Conservation (phyloP, 2,888 invertebrate genomes). For the Laothoe populi region DNA sequence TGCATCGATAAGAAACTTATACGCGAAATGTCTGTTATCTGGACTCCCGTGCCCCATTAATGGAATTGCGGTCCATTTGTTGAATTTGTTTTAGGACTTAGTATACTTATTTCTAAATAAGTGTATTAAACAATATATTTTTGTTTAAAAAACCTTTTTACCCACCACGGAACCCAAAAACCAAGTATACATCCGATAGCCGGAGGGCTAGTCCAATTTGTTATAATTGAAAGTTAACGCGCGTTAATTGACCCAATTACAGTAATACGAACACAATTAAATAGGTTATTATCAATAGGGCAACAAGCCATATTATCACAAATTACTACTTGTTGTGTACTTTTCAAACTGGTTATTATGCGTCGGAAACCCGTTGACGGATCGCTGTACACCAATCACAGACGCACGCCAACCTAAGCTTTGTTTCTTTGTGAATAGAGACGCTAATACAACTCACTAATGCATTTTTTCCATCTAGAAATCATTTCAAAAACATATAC, state of each 20-base stretch:
- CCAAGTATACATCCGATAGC: neutral
- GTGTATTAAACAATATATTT: too few species aligned
- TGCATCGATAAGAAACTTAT: too few species aligned
- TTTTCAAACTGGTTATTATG: slow-evolving; percentile 51
- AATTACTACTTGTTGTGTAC: slow-evolving; percentile 62
- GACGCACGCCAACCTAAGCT: neutral
- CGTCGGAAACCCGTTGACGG: slow-evolving; percentile 35
- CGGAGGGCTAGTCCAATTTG: slow-evolving; percentile 40
- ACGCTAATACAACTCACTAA: slow-evolving; percentile 1
- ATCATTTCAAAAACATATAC: slow-evolving; percentile 44
- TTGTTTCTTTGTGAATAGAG: slow-evolving; percentile 3
- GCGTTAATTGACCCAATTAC: slow-evolving; percentile 61
- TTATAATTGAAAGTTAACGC: slow-evolving; percentile 63
- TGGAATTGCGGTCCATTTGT: too few species aligned
- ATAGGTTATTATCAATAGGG: slow-evolving; percentile 60
- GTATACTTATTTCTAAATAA: too few species aligned
- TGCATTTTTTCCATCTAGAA: slow-evolving; percentile 38
- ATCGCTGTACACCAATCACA: neutral
- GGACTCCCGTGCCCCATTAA: too few species aligned
- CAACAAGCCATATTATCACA: slow-evolving; percentile 61
- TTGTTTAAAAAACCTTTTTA: neutral
- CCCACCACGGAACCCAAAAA: neutral
- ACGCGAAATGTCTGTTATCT: too few species aligned
- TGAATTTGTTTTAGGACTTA: too few species aligned
- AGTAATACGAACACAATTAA: slow-evolving; percentile 62